Base-by-base conservation (phyloP, 2,113 vertebrate genomes). In the Dolichotis patagonum region DNA sequence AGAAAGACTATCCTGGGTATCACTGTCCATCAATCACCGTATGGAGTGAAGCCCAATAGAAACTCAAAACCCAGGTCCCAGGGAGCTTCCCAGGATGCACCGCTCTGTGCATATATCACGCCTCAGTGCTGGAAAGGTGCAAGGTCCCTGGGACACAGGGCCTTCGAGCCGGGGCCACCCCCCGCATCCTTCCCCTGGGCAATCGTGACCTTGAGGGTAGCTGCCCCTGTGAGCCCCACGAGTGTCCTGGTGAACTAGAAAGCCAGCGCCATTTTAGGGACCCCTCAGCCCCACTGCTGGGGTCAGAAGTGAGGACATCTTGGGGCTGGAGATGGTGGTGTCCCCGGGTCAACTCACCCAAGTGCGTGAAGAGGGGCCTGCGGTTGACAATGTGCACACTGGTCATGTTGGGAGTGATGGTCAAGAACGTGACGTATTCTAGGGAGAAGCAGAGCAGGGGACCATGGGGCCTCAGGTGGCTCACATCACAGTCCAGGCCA, bases 401-500 rank as follows among this genome's bases (percentile, higher is more conserved):
- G 67, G 99, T 99, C 94, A 99, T 95, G 52, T 99, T 99, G 41
- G 97, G 97, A 19, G 99, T 99, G 95, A 99, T 83, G 0, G 98
- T 98, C 92, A 99, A 98, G 95, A 99, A 99, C 0, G 99, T 99
- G 92, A 98, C 96, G 0, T 99, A 99, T 90, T 99, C 99, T 99
- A 96, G 80, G 96, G 96, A 88, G 54, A 95, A 77, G 90, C 97
- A 97, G 24, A 90, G 96, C 58, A 60, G 96, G 88, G 9, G 67
- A 4, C 35, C 2, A 2, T 1, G 1, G 62, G 11, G 38, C 26
- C 65, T 62, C 10, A 12, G 0, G 84, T 77, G 75, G 90, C 46
- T 4, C 43, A 3, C 8, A 2, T 7, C 1, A 28, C 49, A 35
- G 30, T 2, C 60, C 0, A n/a, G 46, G 71, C 62, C 24, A 46